Evolutionary conservation across 2,113 vertebrate genomes (phyloP).

Genomic region (Centrocercus urophasianus): DNA sequence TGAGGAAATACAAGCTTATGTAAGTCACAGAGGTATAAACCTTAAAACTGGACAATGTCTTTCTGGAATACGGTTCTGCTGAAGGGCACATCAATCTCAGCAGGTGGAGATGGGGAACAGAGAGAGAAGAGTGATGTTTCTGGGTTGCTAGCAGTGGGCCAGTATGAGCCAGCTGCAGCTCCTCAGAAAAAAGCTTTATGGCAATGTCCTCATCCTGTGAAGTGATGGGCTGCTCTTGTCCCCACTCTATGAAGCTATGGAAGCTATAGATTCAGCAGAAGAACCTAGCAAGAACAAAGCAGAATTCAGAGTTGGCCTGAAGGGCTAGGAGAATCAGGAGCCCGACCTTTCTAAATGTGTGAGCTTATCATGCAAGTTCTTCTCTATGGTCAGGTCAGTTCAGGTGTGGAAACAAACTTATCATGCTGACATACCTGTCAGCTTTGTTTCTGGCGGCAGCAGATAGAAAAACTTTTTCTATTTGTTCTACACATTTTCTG

Average conservation of each 20-base stretch:
- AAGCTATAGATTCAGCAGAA: not conserved
- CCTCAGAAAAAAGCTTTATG: not conserved
- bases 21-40: not conserved
- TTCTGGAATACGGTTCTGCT: not conserved
- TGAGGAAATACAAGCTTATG: not conserved
- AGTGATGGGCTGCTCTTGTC: not conserved
- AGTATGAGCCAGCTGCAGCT: not conserved
- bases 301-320: not conserved
- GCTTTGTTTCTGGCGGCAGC: not conserved
- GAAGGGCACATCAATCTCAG: not conserved
- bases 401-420: not conserved
- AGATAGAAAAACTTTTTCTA: not conserved
- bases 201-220: not conserved
- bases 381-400: not conserved
- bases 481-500: not conserved
- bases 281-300: not conserved
- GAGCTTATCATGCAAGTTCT: not conserved
- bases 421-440: not conserved
- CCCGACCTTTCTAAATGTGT: not conserved
- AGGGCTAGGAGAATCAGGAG: not conserved
- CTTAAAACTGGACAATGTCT: not conserved
- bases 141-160: not conserved
- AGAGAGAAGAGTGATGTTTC: not conserved
- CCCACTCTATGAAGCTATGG: fast-evolving
- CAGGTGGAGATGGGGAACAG: not conserved